A percentile compares a stretch with the other conserved stretches of the same genome.
These are phyloP conservation scores for Myiozetetes cayanensis DNA, from an alignment of 2,113 vertebrate species.

Conservation along the genomic window DNA sequence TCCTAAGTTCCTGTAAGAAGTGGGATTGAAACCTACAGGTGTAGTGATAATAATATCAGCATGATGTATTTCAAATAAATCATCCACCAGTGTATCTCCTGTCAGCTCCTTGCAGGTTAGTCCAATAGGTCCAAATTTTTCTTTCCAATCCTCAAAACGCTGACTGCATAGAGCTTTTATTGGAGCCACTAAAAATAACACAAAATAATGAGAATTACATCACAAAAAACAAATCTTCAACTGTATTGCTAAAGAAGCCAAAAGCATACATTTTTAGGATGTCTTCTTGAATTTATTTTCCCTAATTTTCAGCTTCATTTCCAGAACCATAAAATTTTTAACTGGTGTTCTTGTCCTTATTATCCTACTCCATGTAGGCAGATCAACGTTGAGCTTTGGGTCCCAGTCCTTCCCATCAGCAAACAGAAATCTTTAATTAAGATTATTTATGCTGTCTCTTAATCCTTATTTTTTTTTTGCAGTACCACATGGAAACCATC, in stretches of 20 bases:
- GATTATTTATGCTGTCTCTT: background rate
- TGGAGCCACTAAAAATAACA: constrained; percentile 87
- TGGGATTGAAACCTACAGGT: constrained; percentile 81
- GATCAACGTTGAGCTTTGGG: background rate
- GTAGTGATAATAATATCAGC: constrained; percentile 96
- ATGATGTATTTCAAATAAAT: constrained; percentile 96
- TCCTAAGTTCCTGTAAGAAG: background rate
- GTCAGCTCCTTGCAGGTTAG: constrained; percentile 94
- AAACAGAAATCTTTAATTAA: background rate
- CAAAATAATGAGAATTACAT: background rate
- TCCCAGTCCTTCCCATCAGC: background rate
- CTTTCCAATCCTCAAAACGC: constrained; percentile 92
- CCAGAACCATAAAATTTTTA: background rate
- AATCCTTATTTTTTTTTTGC: background rate
- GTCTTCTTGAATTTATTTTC: background rate
- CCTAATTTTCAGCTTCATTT: background rate
- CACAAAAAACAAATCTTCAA: background rate
- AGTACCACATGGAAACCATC: background rate
- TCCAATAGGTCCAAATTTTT: constrained; percentile 92
- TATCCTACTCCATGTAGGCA: background rate
- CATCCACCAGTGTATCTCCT: constrained; percentile 93
- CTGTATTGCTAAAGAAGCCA: background rate
- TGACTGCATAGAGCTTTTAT: constrained; percentile 97
- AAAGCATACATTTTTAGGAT: background rate
- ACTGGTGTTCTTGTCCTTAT: background rate